These are phyloP conservation scores for Orthonevra nobilis DNA, from an alignment of 2,888 invertebrate species.

Conservation along the genomic window DNA sequence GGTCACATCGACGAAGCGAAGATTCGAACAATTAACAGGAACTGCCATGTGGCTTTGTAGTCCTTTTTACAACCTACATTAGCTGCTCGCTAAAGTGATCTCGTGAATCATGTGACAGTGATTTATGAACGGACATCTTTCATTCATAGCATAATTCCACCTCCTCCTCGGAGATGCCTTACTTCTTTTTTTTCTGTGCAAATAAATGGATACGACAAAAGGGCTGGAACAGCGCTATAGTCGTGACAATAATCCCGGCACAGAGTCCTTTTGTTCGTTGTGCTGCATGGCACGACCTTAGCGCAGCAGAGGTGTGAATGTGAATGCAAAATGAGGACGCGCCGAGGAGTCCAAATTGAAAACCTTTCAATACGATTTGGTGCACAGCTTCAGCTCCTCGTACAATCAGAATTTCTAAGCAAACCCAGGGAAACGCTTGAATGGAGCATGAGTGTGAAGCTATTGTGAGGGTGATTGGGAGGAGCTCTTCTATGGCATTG, in stretches of 20 bases:
- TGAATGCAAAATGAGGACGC: conserved; percentile 70
- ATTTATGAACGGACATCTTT: conserved; percentile 70
- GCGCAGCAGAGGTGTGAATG: conserved; percentile 61
- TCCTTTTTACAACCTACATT: conserved; percentile 66
- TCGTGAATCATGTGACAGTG: conserved; percentile 70
- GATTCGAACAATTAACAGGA: conserved; percentile 69
- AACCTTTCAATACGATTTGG: conserved; percentile 60
- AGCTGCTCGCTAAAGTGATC: conserved; percentile 63
- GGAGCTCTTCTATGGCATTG: conserved; percentile 39
- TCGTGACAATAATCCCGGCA: conserved; percentile 66
- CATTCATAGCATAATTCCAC: conserved; percentile 70
- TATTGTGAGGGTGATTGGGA: conserved; percentile 61
- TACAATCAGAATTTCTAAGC: conserved; percentile 60
- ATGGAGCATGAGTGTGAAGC: conserved; percentile 14
- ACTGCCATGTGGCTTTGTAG: conserved; percentile 65
- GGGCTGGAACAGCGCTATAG: conserved; percentile 43
- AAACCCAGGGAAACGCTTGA: conserved; percentile 11
- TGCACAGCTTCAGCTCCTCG: neutral
- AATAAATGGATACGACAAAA: conserved; percentile 21
- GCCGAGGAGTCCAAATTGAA: conserved; percentile 57
- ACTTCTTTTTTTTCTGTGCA: too few relatives aligned
- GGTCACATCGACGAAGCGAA: conserved; percentile 39
- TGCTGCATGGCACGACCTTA: conserved; percentile 54
- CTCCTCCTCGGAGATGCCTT: too few relatives aligned
- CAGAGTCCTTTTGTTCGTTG: conserved; percentile 66